Percentiles rank a stretch among this genome's conserved stretches.
phyloP scores from a whole-genome alignment of 2,888 invertebrate genomes.

The Camptogramma bilineatum region DNA sequence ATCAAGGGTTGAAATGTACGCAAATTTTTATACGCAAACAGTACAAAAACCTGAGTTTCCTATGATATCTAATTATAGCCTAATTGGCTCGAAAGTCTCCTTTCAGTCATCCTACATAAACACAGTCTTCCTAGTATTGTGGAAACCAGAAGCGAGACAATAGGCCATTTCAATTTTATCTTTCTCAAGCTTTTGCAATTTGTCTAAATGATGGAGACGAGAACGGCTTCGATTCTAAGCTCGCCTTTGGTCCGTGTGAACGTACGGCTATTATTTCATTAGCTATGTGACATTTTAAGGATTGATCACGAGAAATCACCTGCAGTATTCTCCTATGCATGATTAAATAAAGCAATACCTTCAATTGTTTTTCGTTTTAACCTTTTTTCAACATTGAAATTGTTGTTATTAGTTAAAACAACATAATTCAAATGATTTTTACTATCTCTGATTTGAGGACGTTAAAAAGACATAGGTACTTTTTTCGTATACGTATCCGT shows the following conservation, averaged over 20 bases:
- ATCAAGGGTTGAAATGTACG: no score
- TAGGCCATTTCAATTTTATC: slow-evolving; percentile 61
- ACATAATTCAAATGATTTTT: no score
- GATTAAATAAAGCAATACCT: background rate
- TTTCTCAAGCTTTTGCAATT: slow-evolving; percentile 63
- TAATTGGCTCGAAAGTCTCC: slow-evolving; percentile 42
- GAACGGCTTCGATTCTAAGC: slow-evolving; percentile 52
- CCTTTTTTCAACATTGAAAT: no score
- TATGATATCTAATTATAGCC: slow-evolving; percentile 22
- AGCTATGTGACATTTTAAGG: slow-evolving; percentile 1
- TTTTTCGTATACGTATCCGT: no score
- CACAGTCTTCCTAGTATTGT: slow-evolving; percentile 60
- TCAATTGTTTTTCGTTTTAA: no score
- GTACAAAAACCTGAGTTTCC: background rate
- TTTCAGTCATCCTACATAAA: slow-evolving; percentile 45
- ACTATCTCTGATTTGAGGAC: no score
- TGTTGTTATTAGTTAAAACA: no score
- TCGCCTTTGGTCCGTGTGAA: slow-evolving; percentile 42
- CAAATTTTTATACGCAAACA: background rate
- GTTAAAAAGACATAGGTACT: no score
- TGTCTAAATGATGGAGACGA: slow-evolving; percentile 59
- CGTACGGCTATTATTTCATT: slow-evolving; percentile 25
- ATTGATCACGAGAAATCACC: background rate
- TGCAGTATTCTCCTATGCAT: background rate
- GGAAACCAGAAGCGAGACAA: slow-evolving; percentile 69